Conservation (phyloP, 2,797 vertebrate genomes). For the Setipinna tenuifilis region DNA sequence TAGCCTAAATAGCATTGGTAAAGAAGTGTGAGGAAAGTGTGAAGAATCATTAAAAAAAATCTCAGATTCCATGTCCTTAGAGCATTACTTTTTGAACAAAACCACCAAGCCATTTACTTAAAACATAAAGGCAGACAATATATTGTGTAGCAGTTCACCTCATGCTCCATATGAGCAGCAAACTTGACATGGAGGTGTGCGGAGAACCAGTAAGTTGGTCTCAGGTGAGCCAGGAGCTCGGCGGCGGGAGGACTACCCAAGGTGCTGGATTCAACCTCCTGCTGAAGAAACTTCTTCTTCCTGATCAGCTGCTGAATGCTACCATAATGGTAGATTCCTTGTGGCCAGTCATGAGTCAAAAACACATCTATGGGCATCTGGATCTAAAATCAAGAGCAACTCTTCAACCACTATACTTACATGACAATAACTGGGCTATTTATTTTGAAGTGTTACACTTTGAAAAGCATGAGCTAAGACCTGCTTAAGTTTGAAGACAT, state of each 20-base stretch:
- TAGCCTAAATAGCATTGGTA: constrained; percentile 61
- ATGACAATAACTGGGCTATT: neutral
- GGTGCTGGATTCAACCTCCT: constrained; percentile 90
- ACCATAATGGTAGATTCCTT: constrained; percentile 92
- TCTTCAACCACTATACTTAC: neutral
- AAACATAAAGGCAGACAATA: too few species aligned
- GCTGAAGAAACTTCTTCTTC: constrained; percentile 90
- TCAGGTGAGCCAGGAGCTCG: constrained; percentile 88
- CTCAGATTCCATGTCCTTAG: too few species aligned
- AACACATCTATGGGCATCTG: constrained; percentile 91
- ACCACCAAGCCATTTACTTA: too few species aligned
- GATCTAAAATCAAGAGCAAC: constrained; percentile 70
- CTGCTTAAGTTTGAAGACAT: constrained; percentile 97
- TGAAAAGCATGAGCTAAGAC: constrained; percentile 61
- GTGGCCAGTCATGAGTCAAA: constrained; percentile 97
- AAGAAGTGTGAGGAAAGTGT: neutral
- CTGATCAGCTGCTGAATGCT: constrained; percentile 86
- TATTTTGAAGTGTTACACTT: neutral
- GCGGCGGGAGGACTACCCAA: constrained; percentile 92
- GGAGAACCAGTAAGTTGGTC: constrained; percentile 95
- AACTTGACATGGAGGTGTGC: constrained; percentile 98
- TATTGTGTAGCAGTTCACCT: constrained; percentile 65
- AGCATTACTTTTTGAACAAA: too few species aligned
- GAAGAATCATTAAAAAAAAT: too few species aligned
- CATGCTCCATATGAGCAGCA: constrained; percentile 91